Base-by-base conservation (phyloP, 2,113 vertebrate genomes). In the Xiphophorus hellerii region DNA sequence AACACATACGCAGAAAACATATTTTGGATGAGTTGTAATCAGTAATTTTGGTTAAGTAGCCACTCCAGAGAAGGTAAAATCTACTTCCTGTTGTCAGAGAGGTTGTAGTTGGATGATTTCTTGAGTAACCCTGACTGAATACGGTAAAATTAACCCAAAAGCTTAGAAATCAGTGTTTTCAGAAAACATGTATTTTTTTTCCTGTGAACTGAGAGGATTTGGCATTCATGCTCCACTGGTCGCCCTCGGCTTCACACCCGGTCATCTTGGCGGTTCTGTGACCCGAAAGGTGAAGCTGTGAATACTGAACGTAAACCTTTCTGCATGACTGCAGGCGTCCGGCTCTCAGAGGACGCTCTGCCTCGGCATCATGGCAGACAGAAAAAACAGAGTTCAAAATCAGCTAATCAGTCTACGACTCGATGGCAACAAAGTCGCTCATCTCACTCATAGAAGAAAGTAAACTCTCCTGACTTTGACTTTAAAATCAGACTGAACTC, bases 391-490 rank as follows among this genome's bases (percentile, higher is more conserved):
- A 30, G 37, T 81, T 89, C 76, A 73, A 73, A 83, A 66, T 77
- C 65, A 44, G 1, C 73, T 71, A 30, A 84, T 65, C 74, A 58
- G 48, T 11, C 62, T 71, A 62, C 61, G 29, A 69, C 58, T 77
- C 66, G 70, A 69, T 60, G 62, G 83, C 70, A 33, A 72, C 66
- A 15, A 68, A 42, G 54, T 73, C 44, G 73, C 72, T 35, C 9
- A 7, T 78, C 74, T 77, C 31, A 37, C 27, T 62, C 54, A n/a
- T 68, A 42, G 66, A 83, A 66, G 42, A 14, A 27, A 77, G 73
- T 28, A 11, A 75, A 82, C 51, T 77, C 72, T 66, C 78, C 63
- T 27, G 76, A 78, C 83, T 90, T 87, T 80, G 77, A 87, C 87
- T 81, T 81, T 74, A 77, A 77, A 71, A 81, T 66, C 69, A 78